These are phyloP conservation scores for Dicycla oo DNA, from an alignment of 2,888 invertebrate species.

Conservation along the genomic window DNA sequence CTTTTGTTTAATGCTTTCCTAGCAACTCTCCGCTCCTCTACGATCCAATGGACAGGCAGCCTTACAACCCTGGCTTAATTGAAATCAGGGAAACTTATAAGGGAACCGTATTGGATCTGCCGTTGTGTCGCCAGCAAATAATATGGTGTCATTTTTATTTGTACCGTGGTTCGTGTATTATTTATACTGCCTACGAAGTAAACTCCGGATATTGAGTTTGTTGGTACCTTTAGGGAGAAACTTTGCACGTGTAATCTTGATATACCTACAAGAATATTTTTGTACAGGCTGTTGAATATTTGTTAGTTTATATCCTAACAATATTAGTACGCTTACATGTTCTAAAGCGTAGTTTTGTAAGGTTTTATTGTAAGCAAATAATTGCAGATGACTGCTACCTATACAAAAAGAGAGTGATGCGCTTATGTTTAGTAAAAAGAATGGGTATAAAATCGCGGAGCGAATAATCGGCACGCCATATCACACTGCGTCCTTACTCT, in stretches of 20 bases:
- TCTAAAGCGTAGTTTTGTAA: not conserved
- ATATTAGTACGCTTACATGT: not conserved
- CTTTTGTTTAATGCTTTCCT: not conserved
- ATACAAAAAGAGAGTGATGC: not conserved
- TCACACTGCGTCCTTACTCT: not conserved
- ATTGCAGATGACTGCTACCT: not conserved
- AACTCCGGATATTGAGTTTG: constrained; percentile 18
- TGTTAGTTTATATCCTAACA: not conserved
- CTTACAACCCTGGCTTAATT: constrained; percentile 37
- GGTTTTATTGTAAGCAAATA: not conserved
- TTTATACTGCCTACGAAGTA: not conserved
- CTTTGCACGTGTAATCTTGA: constrained; percentile 1
- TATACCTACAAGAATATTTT: not conserved
- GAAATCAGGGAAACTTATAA: constrained; percentile 51
- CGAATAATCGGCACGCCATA: not conserved
- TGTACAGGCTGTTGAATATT: not conserved
- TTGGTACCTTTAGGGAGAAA: not conserved
- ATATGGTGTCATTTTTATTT: constrained; percentile 31
- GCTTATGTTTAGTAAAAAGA: too few relatives aligned
- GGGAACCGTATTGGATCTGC: constrained; percentile 38
- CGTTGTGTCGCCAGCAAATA: constrained; percentile 14
- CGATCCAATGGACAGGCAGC: not conserved
- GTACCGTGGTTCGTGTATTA: constrained; percentile 3
- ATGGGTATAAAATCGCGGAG: too few relatives aligned
- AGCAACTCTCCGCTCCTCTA: not conserved